A percentile compares a stretch with the other conserved stretches of the same genome.
Conservation (phyloP, 2,113 vertebrate species). For the Pelobates fuscus region DNA sequence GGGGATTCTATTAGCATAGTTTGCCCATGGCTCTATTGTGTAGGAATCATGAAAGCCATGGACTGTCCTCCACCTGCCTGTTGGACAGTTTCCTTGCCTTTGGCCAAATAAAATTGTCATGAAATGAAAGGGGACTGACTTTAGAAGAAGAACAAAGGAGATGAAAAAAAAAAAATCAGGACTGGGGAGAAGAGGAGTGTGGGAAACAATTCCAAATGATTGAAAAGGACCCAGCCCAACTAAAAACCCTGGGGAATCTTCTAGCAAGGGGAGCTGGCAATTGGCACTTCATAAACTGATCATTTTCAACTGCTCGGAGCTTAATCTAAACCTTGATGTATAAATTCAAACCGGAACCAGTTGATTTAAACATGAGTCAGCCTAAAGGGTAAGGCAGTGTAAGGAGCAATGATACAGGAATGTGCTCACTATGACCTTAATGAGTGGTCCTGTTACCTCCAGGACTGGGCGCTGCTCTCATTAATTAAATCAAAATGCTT, state of each 20-base stretch:
- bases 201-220: constrained; percentile 59
- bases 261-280: constrained; percentile 60
- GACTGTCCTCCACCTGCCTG: constrained; percentile 14
- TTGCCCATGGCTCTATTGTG: not conserved
- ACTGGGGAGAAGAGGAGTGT: constrained; percentile 51
- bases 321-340: constrained; percentile 53
- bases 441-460: constrained; percentile 27
- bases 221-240: constrained; percentile 54
- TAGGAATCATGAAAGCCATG: constrained; percentile 12
- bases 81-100: constrained; percentile 38
- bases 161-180: constrained; percentile 53
- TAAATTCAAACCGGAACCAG: constrained; percentile 66
- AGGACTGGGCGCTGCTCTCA: constrained; percentile 23
- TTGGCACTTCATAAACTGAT: constrained; percentile 69
- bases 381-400: constrained; percentile 19
- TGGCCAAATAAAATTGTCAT: constrained; percentile 38
- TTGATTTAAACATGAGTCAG: constrained; percentile 63
- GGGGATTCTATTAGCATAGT: not conserved
- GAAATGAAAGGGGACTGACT: constrained; percentile 56
- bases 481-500: constrained; percentile 20
- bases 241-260: constrained; percentile 61
- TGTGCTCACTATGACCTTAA: constrained; percentile 34
- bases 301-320: constrained; percentile 56
- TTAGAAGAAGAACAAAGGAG: constrained; percentile 48
- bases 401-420: constrained; percentile 11